Evolutionary conservation across 2,797 vertebrate species (phyloP).

Genomic region (Emydoidea blandingii): DNA sequence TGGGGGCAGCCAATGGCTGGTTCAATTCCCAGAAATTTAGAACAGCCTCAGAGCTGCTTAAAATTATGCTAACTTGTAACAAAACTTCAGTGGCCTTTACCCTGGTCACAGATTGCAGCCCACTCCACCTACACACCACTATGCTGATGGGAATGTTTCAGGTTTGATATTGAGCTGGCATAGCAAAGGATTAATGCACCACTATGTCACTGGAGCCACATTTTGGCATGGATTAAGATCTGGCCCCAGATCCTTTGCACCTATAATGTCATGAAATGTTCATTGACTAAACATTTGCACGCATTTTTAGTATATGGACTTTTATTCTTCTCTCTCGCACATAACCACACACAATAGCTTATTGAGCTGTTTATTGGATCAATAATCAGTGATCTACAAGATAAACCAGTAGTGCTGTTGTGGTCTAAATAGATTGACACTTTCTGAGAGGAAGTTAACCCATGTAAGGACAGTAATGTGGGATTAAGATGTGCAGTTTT

Average conservation of each 20-base stretch:
- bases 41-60: neutral
- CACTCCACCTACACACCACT: neutral
- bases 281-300: neutral
- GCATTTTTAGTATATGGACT: neutral
- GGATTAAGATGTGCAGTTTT: neutral
- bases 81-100: neutral
- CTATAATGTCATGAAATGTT: neutral
- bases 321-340: neutral
- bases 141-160: neutral
- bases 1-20: neutral
- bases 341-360: neutral
- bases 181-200: neutral
- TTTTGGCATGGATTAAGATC: neutral
- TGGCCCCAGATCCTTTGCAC: neutral
- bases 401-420: neutral
- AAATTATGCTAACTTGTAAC: neutral
- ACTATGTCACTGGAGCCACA: neutral
- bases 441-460: neutral
- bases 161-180: accelerated
- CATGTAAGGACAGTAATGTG: neutral
- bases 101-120: neutral
- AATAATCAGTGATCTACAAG: accelerated
- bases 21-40: neutral
- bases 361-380: neutral
- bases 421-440: neutral